Evolutionary conservation across 2,888 invertebrate genomes (phyloP).

Genomic region (Antitype chi): DNA sequence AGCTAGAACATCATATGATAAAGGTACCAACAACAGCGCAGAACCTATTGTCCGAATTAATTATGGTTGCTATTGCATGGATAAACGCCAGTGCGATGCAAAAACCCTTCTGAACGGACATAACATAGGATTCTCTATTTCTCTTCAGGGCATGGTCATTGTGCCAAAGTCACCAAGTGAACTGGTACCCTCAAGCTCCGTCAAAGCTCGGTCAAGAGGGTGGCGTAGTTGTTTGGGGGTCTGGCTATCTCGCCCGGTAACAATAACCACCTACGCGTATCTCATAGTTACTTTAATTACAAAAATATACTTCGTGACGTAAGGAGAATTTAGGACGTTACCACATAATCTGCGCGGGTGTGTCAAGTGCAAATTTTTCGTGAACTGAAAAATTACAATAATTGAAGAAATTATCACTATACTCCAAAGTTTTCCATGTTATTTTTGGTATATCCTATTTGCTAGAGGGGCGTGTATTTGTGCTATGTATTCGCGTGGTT

Average conservation of each 20-base stretch:
- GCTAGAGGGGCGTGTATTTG: slow-evolving; percentile 10
- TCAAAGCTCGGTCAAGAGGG: too few species aligned
- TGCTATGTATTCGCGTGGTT: not conserved
- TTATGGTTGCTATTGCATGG: not conserved
- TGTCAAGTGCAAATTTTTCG: slow-evolving; percentile 37
- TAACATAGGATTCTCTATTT: not conserved
- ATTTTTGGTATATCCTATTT: slow-evolving; percentile 39
- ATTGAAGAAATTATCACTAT: slow-evolving; percentile 40
- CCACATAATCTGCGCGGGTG: slow-evolving; percentile 30
- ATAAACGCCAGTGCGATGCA: not conserved
- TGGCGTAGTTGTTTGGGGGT: not conserved
- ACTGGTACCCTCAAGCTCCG: not conserved
- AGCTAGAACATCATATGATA: not conserved
- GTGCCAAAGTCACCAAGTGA: not conserved
- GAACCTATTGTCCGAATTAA: not conserved
- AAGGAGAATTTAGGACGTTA: not conserved
- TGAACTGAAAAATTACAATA: not conserved
- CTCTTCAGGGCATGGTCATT: not conserved
- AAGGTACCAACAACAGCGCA: not conserved
- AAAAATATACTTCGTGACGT: slow-evolving; percentile 42
- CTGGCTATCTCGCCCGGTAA: not conserved
- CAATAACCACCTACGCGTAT: slow-evolving; percentile 14
- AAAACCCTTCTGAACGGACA: not conserved
- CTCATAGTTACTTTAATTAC: slow-evolving; percentile 8
- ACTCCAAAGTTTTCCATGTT: slow-evolving; percentile 27